Base-by-base conservation (phyloP, 2,797 vertebrate genomes). In the Siniperca obscura region DNA sequence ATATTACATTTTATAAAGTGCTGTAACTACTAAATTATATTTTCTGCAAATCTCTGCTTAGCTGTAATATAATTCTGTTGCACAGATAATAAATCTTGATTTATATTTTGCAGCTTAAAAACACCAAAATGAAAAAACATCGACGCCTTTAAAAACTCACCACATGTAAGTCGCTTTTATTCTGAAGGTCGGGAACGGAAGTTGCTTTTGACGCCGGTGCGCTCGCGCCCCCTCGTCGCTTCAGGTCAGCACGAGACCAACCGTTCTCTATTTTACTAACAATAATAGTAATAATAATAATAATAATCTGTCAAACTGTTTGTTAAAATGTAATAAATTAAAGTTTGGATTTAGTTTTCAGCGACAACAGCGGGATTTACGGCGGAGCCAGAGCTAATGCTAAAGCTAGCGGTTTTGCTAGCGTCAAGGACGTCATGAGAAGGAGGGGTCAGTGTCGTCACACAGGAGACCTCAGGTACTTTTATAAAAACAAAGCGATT, bases 201-300 rank as follows among this genome's bases (percentile, higher is more conserved):
- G 56, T 30, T 1, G 12, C 3, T 7, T 12, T 6, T 36, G 21
- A 17, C 7, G 11, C 12, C 30, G 30, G 62, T 71, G 5, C n/a
- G 14, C 16, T 19, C 22, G 36, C 5, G 8, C 1, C 42, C 5
- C 2, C 8, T 21, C n/a, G 3, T 21, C 27, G 10, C 55, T 50
- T 50, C 70, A 70, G 79, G 79, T 81, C 53, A 75, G 79, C 1
- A 2, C 2, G 19, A 17, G 25, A 48, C 25, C 7, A 5, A 3
- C 2, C 0, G 5, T 30, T 6, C 4, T 34, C 4, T 16, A 3
- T 36, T 19, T 42, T 0, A 1, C n/a, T n/a, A n/a, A 2, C 3
- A 30, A 3, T 30, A 30, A 30, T 30, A 30, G 3, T 30, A 30
- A 27, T 27, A 27, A 30, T 3, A 30, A 30, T 30, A 30, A 30